These are phyloP conservation scores for Escarpia spicata DNA, from an alignment of 2,888 invertebrate genomes.

Conservation along the genomic window DNA sequence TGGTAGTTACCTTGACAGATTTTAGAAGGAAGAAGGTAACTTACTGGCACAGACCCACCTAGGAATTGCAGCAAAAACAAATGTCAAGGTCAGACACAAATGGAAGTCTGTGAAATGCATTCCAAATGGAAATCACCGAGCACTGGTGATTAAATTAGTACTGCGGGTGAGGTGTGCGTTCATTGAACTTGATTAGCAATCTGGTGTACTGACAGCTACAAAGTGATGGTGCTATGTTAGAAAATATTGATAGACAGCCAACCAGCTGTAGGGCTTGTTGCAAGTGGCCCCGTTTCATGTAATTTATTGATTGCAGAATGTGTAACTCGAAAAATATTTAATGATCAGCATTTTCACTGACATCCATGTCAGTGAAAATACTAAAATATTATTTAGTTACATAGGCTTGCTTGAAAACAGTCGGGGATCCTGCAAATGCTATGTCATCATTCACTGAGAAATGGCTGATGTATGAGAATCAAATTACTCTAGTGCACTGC, in stretches of 20 bases:
- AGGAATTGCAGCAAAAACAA: neutral
- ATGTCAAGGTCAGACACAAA: neutral
- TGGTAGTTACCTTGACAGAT: neutral
- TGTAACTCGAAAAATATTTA: neutral
- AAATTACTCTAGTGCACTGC: neutral
- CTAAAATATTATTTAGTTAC: neutral
- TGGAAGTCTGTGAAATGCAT: neutral
- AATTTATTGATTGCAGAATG: neutral
- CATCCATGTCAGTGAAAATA: neutral
- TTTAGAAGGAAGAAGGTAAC: neutral
- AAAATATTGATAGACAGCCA: neutral
- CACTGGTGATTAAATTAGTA: neutral
- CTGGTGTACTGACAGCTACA: neutral
- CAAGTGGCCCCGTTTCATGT: neutral
- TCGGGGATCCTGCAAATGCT: neutral
- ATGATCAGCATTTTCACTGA: neutral
- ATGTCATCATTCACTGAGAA: neutral
- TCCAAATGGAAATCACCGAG: neutral
- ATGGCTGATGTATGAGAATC: neutral
- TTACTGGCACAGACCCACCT: neutral
- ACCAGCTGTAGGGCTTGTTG: neutral
- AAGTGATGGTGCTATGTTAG: neutral
- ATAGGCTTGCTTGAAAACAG: neutral
- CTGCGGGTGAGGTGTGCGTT: neutral
- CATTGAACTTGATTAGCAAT: constrained; percentile 3